Base-by-base conservation (phyloP, 2,888 invertebrate genomes). In the Steinernema scapterisci region DNA sequence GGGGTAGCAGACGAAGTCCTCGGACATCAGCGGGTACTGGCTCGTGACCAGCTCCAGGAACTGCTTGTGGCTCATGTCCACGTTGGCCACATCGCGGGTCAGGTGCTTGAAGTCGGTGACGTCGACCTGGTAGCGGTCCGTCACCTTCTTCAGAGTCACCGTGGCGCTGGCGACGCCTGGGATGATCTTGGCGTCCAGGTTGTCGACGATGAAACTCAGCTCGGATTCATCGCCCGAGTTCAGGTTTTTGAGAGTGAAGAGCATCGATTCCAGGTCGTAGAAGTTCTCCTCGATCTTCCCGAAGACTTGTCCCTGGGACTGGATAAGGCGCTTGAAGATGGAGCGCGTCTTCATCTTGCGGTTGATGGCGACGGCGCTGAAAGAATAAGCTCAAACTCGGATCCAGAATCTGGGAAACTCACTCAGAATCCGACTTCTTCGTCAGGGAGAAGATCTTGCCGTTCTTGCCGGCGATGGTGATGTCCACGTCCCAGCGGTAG, bases 261-360 rank as follows among this genome's bases (percentile, higher is more conserved):
- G 51, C 46, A 63, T 54, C 44, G 72, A 44, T 44, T 63, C 31
- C 25, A 75, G 16, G 31, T 77, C 75, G 63, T 77, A 77, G 73
- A 45, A 73, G 43, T 56, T 48, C 72, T 71, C 70, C 48, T 72
- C 19, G 1, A 71, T 19, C 71, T n/a, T 21, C 31, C 73, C 70
- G 63, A 73, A 70, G 46, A 73, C 70, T 27, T 21, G 54, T 7
- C 52, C 21, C 13, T 63, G 11, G 31, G 13, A 1, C 38, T 1
- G 31, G 16, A 63, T n/a, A 16, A 63, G 23, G 16, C 31, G 27
- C 63, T 63, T 63, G 63, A 63, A 63, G 25, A 63, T 38, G 7
- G 16, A 63, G 63, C 63, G 63, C 63, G 63, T 31, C 38, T 63
- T 63, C 31, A 11, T 1, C 31, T 63, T 63, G 25, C 63, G 63